A percentile compares a stretch with the other conserved stretches of the same genome.
Evolutionary conservation across 2,797 vertebrate genomes (phyloP).

Genomic region (Varecia variegata): DNA sequence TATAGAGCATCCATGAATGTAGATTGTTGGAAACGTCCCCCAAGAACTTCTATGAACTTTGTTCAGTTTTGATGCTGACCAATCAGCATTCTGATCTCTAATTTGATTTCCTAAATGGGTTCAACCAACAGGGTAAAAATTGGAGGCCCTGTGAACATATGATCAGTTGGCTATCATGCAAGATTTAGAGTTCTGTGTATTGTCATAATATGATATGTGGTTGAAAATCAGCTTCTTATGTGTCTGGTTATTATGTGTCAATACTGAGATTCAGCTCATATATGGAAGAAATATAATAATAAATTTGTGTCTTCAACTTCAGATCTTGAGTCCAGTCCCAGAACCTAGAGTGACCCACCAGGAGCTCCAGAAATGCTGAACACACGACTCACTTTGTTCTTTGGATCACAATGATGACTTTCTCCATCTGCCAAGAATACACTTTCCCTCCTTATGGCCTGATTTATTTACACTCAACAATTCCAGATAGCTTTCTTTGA

Average conservation of each 20-base stretch:
- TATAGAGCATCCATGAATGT: neutral
- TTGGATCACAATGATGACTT: neutral
- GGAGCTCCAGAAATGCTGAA: neutral
- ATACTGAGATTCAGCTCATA: neutral
- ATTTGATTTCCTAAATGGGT: conserved; percentile 14
- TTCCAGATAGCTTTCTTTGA: neutral
- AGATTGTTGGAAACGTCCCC: neutral
- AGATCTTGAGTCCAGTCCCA: neutral
- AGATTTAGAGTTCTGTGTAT: neutral
- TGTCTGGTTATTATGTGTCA: neutral
- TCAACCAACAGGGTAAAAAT: neutral
- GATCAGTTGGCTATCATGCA: neutral
- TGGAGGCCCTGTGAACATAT: neutral
- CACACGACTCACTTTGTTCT: neutral
- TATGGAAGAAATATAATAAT: neutral
- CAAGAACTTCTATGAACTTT: neutral
- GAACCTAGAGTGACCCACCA: neutral
- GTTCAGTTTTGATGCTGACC: neutral
- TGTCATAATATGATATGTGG: neutral
- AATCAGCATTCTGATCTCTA: neutral
- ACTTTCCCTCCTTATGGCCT: neutral
- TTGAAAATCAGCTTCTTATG: conserved; percentile 2
- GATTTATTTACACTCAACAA: neutral
- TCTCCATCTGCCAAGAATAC: neutral
- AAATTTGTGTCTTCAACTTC: neutral